These are phyloP conservation scores for Phasianus colchicus DNA, from an alignment of 2,113 vertebrate species.

Conservation along the genomic window DNA sequence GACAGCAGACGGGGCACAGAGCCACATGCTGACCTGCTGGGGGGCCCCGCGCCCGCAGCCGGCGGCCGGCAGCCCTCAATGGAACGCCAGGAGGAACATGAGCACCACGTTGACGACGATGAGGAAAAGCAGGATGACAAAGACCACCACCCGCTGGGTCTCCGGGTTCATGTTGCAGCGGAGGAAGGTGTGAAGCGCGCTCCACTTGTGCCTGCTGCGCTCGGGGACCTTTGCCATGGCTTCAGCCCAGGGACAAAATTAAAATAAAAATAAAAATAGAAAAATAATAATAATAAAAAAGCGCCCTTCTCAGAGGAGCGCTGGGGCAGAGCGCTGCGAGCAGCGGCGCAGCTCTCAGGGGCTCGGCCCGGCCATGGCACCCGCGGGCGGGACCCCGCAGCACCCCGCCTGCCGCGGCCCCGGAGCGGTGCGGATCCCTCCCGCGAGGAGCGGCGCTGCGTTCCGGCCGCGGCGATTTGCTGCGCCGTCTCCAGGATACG, in stretches of 20 bases:
- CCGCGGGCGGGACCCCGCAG: too few relatives aligned
- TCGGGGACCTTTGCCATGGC: conserved; percentile 82
- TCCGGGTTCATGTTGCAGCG: conserved; percentile 95
- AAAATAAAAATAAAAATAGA: too few relatives aligned
- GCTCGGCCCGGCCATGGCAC: neutral
- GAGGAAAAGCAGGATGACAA: conserved; percentile 94
- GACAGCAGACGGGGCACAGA: conserved; percentile 61
- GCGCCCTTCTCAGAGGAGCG: neutral
- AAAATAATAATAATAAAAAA: neutral
- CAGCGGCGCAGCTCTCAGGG: conserved; percentile 14
- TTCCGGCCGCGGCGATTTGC: too few relatives aligned
- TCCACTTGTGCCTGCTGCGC: conserved; percentile 82
- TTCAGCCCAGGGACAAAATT: neutral
- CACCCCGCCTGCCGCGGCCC: neutral
- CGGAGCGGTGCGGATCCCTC: too few relatives aligned
- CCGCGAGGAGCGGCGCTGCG: too few relatives aligned
- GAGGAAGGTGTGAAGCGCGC: conserved; percentile 84
- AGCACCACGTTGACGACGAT: conserved; percentile 97
- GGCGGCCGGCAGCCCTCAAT: conserved; percentile 77
- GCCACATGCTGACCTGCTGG: conserved; percentile 74
- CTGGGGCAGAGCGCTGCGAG: neutral
- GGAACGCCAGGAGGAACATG: conserved; percentile 95
- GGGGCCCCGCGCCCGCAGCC: conserved; percentile 13
- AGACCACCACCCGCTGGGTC: conserved; percentile 93
- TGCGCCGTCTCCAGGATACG: too few relatives aligned